Percentiles rank a stretch among this genome's conserved stretches.
Conservation (phyloP, 2,797 vertebrate genomes). For the Ibycter americanus region DNA sequence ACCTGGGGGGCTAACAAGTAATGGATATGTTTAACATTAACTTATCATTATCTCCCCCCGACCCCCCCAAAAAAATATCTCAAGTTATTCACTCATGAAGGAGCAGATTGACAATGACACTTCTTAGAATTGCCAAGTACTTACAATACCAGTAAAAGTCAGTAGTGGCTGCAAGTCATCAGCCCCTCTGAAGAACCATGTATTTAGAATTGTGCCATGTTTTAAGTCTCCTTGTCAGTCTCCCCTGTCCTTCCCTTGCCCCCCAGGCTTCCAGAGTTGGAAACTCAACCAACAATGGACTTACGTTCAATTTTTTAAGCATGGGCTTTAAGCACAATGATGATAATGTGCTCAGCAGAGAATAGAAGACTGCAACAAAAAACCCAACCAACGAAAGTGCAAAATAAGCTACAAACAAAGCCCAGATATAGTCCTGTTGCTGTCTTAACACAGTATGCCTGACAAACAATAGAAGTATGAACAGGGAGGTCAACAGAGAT, state of each 20-base stretch:
- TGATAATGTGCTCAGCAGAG: neutral
- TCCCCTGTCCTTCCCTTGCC: rapidly evolving
- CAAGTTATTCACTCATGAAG: neutral
- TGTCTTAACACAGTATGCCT: neutral
- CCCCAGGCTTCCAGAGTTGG: neutral
- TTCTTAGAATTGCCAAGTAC: neutral
- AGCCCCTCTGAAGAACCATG: neutral
- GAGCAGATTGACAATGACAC: neutral
- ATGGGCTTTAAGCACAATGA: neutral
- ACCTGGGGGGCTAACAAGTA: neutral
- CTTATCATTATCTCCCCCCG: neutral
- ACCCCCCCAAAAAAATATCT: rapidly evolving
- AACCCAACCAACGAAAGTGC: rapidly evolving
- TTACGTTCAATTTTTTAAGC: neutral
- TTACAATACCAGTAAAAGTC: neutral
- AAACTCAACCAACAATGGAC: neutral
- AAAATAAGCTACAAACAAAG: neutral
- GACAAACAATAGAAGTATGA: neutral
- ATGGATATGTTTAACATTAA: neutral
- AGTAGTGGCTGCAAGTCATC: neutral
- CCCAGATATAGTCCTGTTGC: neutral
- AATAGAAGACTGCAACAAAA: neutral
- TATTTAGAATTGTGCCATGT: neutral
- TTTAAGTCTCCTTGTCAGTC: neutral
- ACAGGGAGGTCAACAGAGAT: neutral